These are phyloP conservation scores for Cheilosia vulpina DNA, from an alignment of 2,888 invertebrate species.

Conservation along the genomic window DNA sequence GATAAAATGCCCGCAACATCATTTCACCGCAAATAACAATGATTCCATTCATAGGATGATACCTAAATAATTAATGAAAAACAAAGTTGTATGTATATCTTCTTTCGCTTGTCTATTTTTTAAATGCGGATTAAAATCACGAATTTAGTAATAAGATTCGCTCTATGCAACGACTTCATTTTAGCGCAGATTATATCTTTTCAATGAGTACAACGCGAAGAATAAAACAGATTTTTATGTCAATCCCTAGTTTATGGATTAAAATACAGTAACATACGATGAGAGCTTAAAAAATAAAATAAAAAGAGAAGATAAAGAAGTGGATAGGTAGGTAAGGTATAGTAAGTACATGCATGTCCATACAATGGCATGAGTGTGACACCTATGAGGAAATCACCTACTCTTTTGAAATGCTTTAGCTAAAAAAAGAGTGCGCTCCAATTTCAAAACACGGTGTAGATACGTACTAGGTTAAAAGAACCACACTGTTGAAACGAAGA, in stretches of 20 bases:
- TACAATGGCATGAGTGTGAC: slow-evolving; percentile 34
- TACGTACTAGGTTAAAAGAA: slow-evolving; percentile 31
- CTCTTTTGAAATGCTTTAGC: slow-evolving; percentile 33
- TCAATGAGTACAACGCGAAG: background rate
- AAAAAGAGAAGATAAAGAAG: background rate
- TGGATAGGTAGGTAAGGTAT: background rate
- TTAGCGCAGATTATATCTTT: background rate
- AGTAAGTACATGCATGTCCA: slow-evolving; percentile 11
- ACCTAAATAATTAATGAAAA: background rate
- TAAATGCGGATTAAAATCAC: slow-evolving; percentile 7
- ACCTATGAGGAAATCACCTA: slow-evolving; percentile 34
- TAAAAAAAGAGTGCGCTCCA: slow-evolving; percentile 52
- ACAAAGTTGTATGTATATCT: background rate
- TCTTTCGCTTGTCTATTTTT: slow-evolving; percentile 2
- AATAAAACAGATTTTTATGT: slow-evolving; percentile 41
- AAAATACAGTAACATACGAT: slow-evolving; percentile 30
- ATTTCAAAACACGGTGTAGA: slow-evolving; percentile 43
- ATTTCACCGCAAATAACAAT: background rate
- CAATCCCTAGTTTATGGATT: slow-evolving; percentile 44
- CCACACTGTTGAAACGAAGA: slow-evolving; percentile 35
- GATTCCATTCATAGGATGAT: background rate
- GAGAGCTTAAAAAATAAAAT: slow-evolving; percentile 9
- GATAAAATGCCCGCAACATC: background rate
- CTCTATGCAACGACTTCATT: background rate
- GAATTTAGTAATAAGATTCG: background rate